Evolutionary conservation across 2,797 vertebrate species (phyloP).

Genomic region (Limnodromus scolopaceus): DNA sequence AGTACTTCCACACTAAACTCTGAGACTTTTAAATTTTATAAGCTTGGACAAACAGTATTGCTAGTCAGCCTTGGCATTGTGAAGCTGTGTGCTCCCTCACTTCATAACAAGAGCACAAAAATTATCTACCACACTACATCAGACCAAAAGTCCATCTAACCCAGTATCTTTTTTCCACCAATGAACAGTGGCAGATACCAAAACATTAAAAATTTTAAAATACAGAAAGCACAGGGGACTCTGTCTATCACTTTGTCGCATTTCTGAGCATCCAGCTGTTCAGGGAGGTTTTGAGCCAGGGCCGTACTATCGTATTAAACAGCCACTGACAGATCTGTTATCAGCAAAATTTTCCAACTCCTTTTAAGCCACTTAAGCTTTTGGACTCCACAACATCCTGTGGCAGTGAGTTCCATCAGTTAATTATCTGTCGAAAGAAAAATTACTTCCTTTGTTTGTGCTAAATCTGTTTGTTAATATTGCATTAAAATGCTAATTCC

Average conservation of each 20-base stretch:
- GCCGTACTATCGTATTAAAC: not conserved
- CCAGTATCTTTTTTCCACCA: not conserved
- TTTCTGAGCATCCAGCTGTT: not conserved
- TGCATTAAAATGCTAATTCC: not conserved
- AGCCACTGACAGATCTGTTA: not conserved
- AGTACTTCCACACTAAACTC: not conserved
- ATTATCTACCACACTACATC: not conserved
- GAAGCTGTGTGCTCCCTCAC: not conserved
- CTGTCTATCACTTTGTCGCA: not conserved
- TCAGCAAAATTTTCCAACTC: not conserved
- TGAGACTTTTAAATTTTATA: not conserved
- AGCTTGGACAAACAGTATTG: not conserved
- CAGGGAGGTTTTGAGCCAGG: not conserved
- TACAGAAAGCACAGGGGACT: not conserved
- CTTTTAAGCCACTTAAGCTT: not conserved
- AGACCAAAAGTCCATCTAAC: not conserved
- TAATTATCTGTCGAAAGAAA: not conserved
- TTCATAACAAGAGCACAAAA: not conserved
- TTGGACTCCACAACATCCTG: not conserved
- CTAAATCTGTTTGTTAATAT: not conserved
- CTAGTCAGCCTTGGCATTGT: not conserved
- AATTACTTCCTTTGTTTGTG: not conserved
- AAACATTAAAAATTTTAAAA: not conserved
- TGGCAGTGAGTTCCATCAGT: not conserved
- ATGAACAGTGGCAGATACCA: not conserved